phyloP scores from a whole-genome alignment of 2,888 invertebrate genomes.

The Tachina grossa region DNA sequence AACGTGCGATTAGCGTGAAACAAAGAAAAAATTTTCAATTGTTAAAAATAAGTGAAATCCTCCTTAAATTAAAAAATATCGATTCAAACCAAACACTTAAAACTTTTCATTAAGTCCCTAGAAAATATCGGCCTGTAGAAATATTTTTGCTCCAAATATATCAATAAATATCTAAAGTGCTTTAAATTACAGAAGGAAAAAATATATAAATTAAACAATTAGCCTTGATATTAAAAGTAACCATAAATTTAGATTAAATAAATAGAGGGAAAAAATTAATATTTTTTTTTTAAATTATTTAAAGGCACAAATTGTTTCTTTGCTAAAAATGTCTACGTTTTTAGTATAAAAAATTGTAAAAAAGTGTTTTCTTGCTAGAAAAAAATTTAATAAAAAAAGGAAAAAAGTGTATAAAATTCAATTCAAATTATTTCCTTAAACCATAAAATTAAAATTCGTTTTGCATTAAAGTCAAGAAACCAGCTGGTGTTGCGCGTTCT shows the following conservation, averaged over 20 bases:
- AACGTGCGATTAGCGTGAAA: conserved; percentile 45
- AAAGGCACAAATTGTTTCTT: conserved; percentile 5
- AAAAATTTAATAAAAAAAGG: not conserved
- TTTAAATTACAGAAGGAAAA: conserved; percentile 41
- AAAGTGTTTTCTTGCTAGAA: not conserved
- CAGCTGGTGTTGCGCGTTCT: conserved; percentile 47
- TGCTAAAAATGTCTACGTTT: too few relatives aligned
- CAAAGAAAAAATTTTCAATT: not conserved
- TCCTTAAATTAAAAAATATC: not conserved
- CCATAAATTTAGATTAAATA: conserved; percentile 31
- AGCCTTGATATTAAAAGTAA: conserved; percentile 10
- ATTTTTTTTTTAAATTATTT: not conserved
- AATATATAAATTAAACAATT: conserved; percentile 18
- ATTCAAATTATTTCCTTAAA: not conserved
- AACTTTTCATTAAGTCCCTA: not conserved
- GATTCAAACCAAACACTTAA: not conserved
- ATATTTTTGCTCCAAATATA: not conserved
- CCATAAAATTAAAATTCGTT: conserved; percentile 17
- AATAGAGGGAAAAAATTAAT: not conserved
- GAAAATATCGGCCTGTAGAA: conserved; percentile 1
- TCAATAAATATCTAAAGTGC: conserved; percentile 43
- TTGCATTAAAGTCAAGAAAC: conserved; percentile 27
- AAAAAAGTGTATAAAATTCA: not conserved
- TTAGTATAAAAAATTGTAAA: too few relatives aligned
- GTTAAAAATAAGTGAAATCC: too few relatives aligned